Base-by-base conservation (phyloP, 2,797 vertebrate species). In the Phylloscopus collybita region DNA sequence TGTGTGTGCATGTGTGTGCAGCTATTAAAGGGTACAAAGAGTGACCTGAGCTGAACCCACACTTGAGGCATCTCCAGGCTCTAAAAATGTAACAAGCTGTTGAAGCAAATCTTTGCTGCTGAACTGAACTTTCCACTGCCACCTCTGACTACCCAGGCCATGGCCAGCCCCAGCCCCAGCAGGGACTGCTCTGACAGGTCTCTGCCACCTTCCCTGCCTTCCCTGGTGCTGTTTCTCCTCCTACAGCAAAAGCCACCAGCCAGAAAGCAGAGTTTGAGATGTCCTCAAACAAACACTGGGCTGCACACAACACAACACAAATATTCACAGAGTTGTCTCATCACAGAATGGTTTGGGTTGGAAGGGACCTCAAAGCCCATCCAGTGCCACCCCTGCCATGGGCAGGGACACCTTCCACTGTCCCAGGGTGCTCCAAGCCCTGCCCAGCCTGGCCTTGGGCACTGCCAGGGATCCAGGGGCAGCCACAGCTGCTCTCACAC, bases 21-120 rank as follows among this genome's bases (percentile, higher is more conserved):
- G 91, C 84, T 97, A 95, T 93, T 92, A 87, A 94, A 92, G 89
- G 93, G 56, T 66, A 95, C 93, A 94, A 96, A 94, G 87, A 80
- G 72, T 61, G 92, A 90, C 96, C 96, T 50, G 91, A 93, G 11
- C 87, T 96, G 80, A 84, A 95, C 85, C 69, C 83, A 50, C 47
- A 27, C 59, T 56, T 9, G 92, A 95, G 90, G 95, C 96, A 94
- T 75, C 90, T 92, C 94, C 86, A 86, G 86, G 20, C 89, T 93
- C 93, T 95, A 95, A 89, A 94, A 95, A 80, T 80, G 90, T 91
- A 59, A 45, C 69, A 34, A 50, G 92, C 86, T 86, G 90, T 10
- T n/a, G 49, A 57, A 95, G 92, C 81, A 85, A 49, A 91, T 88
- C 95, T 87, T 36, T 49, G 74, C 93, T 88, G 85, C 90, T 51